Conservation (phyloP, 2,888 invertebrate genomes). For the Deilephila elpenor region DNA sequence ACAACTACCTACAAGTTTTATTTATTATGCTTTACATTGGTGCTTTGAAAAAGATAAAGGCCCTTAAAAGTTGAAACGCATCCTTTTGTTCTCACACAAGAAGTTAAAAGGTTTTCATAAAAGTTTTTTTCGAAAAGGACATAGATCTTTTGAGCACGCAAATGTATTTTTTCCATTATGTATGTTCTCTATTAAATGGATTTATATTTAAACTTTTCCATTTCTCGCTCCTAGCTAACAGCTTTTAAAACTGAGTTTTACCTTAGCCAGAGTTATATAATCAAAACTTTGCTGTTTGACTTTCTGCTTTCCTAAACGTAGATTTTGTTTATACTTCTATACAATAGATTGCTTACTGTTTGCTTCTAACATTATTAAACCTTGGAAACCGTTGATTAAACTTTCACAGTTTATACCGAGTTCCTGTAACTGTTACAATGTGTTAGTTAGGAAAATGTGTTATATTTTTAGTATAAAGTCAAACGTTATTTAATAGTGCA, state of each 20-base stretch:
- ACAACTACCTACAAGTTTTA: no score
- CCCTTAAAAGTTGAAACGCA: no score
- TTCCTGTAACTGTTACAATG: neutral
- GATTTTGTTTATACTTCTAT: constrained; percentile 3
- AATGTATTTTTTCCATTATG: no score
- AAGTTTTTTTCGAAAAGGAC: no score
- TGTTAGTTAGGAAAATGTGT: neutral
- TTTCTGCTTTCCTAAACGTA: neutral
- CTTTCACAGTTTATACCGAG: neutral
- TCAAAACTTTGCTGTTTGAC: neutral
- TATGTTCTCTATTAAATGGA: no score
- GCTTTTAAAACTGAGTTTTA: neutral
- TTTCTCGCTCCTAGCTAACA: no score
- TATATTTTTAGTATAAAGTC: neutral
- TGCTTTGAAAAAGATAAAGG: no score
- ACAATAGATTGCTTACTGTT: constrained; percentile 3
- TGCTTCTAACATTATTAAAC: neutral
- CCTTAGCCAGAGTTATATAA: neutral
- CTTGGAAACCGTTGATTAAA: neutral
- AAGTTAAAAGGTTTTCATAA: no score
- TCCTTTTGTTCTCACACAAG: no score
- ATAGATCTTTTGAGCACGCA: no score
- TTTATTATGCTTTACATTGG: no score
- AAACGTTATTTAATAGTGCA: neutral
- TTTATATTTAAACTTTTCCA: no score